Conservation (phyloP, 2,888 invertebrate genomes). For the Eilema caniola region DNA sequence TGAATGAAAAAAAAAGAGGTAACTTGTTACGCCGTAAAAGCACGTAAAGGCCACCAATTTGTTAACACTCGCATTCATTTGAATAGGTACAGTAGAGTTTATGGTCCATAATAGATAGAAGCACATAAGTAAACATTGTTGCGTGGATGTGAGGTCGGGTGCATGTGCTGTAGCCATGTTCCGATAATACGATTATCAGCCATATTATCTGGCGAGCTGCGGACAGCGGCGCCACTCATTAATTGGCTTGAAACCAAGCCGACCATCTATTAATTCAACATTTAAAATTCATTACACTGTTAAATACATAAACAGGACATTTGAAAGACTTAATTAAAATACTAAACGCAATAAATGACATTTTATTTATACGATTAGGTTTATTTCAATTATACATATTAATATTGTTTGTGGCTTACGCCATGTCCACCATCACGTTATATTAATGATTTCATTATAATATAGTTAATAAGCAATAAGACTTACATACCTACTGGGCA, state of each 20-base stretch:
- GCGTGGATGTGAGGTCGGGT: constrained; percentile 39
- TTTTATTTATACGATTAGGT: background rate
- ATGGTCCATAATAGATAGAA: constrained; percentile 29
- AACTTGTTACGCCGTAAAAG: constrained; percentile 58
- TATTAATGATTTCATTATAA: background rate
- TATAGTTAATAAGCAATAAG: background rate
- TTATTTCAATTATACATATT: background rate
- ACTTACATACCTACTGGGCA: background rate
- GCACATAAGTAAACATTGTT: constrained; percentile 29
- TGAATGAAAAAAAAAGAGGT: constrained; percentile 58
- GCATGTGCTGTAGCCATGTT: constrained; percentile 45
- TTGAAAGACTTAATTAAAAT: constrained; percentile 1
- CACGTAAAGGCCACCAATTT: constrained; percentile 64
- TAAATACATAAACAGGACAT: constrained; percentile 31
- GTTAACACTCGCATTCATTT: constrained; percentile 45
- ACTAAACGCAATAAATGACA: background rate
- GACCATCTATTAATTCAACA: constrained; percentile 62
- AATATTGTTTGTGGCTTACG: background rate
- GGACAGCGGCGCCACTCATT: constrained; percentile 64
- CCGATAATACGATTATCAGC: constrained; percentile 65
- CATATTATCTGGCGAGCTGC: constrained; percentile 61
- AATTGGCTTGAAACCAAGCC: constrained; percentile 66
- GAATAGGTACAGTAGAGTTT: constrained; percentile 29
- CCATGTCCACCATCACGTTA: background rate
- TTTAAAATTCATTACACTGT: constrained; percentile 49